A percentile compares a stretch with the other conserved stretches of the same genome.
Conservation (phyloP, 2,797 vertebrate genomes). For the Acanthis flammea region DNA sequence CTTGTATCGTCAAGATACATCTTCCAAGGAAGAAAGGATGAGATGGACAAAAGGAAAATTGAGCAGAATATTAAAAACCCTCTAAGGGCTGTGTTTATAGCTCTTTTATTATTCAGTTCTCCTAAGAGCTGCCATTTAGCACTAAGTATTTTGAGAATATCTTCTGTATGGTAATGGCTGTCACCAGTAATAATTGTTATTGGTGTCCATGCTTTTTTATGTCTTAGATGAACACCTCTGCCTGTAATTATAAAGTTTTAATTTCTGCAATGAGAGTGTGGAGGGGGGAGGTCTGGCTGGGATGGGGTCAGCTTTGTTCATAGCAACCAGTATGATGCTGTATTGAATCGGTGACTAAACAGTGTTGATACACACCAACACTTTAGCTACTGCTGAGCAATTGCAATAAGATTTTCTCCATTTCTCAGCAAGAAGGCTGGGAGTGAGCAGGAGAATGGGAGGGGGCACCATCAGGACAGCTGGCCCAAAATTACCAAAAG, state of each 20-base stretch:
- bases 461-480: neutral
- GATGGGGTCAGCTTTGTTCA: neutral
- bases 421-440: neutral
- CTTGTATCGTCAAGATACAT: neutral
- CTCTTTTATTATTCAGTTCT: neutral
- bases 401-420: neutral
- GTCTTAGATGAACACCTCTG: neutral
- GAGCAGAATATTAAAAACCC: neutral
- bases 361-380: neutral
- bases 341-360: neutral
- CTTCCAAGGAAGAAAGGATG: neutral
- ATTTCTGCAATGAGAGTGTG: neutral
- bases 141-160: neutral
- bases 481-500: neutral
- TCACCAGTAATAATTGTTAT: neutral
- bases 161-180: neutral
- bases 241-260: neutral
- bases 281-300: neutral
- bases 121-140: neutral
- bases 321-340: neutral
- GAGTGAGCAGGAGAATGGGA: neutral
- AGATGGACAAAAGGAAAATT: neutral
- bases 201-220: neutral
- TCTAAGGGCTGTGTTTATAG: neutral
- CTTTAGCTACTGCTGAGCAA: neutral